Base-by-base conservation (phyloP, 1,140 invertebrate species). In the Callitettix versicolor region DNA sequence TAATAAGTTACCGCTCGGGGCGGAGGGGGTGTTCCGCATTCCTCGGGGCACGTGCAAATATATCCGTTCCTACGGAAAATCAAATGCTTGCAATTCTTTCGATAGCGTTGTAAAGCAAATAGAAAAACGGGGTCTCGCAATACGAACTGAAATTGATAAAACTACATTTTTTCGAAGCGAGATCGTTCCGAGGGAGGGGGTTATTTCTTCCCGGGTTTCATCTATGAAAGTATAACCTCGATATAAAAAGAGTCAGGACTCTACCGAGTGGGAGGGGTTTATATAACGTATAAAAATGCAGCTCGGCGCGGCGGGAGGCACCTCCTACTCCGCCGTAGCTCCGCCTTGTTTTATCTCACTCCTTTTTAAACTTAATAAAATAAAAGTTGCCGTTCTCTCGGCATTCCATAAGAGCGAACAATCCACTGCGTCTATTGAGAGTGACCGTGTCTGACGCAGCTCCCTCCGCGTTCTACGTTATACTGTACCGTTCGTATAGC, bases 271-370 rank as follows among this genome's bases (percentile, higher is more conserved):
- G 56, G 56, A 48, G 56, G 52, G 51, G 40, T 53, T 58, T 53
- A 43, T 58, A 58, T 58, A 51, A 22, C 40, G 51, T 43, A 57
- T 57, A 57, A 58, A 58, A 58, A 54, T 53, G 50, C 52, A 15
- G 53, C 33, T 30, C 22, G 5, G 33, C 20, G 50, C 50, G 50
- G 17, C n/a, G 21, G 36, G 50, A 41, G 50, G 40, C 40, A n/a
- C 15, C 17, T 14, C 36, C 17, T 24, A 40, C 38, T 40, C 12
- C 14, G 17, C 12, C 14, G 14, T 40, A 40, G 38, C 38, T 12
- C 12, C 38, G 38, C 38, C 38, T 40, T 40, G 14, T 9, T 30
- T 30, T 30, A 30, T 30, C 26, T 30, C 26, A 9, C 38, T 17
- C 14, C 38, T 40, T 14, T 17, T 17, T 14, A n/a, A 40, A 40